Base-by-base conservation (phyloP, 1,140 invertebrate genomes). In the Melitaea cinxia region DNA sequence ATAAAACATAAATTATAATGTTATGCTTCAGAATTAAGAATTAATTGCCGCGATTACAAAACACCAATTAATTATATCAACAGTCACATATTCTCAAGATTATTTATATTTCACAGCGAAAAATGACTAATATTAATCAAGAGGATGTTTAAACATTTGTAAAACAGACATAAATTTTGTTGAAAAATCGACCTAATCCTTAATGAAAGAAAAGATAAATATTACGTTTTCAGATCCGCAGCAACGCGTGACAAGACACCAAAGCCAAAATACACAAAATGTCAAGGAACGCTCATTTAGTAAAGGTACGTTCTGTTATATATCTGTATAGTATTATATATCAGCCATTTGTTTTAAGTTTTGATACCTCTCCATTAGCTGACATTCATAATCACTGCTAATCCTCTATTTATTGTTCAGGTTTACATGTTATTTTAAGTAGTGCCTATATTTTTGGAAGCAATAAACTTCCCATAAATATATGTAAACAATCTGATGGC, bases 221-320 rank as follows among this genome's bases (percentile, higher is more conserved):
- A 54, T 39, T 45, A 63, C 69, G 66, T 65, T 85, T 80, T 63
- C 78, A 83, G 86, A 89, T 68, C 74, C 84, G 23, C 86, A 85
- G 61, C 82, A 84, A 66, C 75, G 87, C 57, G 85, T 89, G 35
- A 85, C 82, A 30, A 76, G 87, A 70, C 85, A 89, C 71, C 83
- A 89, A 73, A 83, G 68, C 64, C 78, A 77, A 67, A 80, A 74
- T 17, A 75, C 77, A 26, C 80, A 81, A 53, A 78, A 73, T 53
- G 59, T 73, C 5, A 80, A 64, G 62, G 79, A 83, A 39, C 79
- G 78, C 42, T 75, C 78, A 5, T 68, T 70, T 30, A 71, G 68
- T 7, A 72, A 80, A 30, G 86, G 84, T 89, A 70, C 80, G 14
- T 21, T 9, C 10, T 23, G 21, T 47, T 15, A n/a, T 35, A 35